Evolutionary conservation across 2,113 vertebrate species (phyloP).

Genomic region (Heterotis niloticus): DNA sequence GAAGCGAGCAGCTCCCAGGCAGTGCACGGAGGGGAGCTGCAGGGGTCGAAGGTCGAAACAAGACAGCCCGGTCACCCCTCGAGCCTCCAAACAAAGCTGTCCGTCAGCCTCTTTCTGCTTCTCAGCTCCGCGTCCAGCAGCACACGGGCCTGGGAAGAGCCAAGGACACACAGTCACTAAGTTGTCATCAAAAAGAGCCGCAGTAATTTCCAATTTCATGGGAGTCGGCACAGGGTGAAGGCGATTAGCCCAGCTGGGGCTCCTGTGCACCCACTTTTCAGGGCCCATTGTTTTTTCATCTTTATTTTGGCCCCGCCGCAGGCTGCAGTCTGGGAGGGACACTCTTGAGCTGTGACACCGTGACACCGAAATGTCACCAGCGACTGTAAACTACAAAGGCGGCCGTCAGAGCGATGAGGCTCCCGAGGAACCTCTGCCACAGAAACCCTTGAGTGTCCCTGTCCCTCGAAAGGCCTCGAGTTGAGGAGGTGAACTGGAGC

Average conservation of each 20-base stretch:
- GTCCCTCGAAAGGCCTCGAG: constrained; percentile 5
- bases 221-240: constrained; percentile 33
- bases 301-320: constrained; percentile 40
- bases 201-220: constrained; percentile 52
- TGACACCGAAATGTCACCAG: constrained; percentile 41
- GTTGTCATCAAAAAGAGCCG: constrained; percentile 43
- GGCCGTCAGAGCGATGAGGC: constrained; percentile 16
- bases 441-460: neutral
- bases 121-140: neutral
- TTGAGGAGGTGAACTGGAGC: neutral
- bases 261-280: constrained; percentile 34
- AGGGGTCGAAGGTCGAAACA: constrained; percentile 20
- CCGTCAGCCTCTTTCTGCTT: constrained; percentile 9
- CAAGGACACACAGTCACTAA: constrained; percentile 40
- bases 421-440: neutral
- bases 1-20: neutral
- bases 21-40: neutral
- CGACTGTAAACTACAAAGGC: constrained; percentile 43
- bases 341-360: constrained; percentile 28
- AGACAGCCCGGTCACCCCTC: constrained; percentile 30
- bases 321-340: constrained; percentile 34
- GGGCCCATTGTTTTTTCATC: constrained; percentile 32
- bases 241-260: constrained; percentile 28
- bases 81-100: constrained; percentile 39
- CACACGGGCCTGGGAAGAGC: constrained; percentile 20